These are phyloP conservation scores for Sinodicranocentrus sp. DNA, from an alignment of 2,888 invertebrate genomes.

Conservation along the genomic window DNA sequence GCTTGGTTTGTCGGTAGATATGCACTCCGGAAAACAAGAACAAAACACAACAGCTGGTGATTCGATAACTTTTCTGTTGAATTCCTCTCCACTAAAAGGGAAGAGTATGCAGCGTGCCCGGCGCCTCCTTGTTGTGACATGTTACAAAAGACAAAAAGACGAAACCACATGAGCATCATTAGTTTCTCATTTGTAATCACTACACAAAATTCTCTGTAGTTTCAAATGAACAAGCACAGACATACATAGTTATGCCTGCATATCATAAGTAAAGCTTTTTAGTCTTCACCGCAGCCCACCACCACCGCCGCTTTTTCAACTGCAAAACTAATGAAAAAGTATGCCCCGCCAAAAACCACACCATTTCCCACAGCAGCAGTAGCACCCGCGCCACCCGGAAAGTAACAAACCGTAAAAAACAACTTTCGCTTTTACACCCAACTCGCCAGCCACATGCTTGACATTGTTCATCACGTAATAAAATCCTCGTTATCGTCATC, in stretches of 20 bases:
- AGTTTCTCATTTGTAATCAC: conserved; percentile 63
- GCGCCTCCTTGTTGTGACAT: conserved; percentile 31
- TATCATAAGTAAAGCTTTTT: conserved; percentile 3
- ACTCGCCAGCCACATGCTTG: conserved; percentile 1
- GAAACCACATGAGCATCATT: conserved; percentile 67
- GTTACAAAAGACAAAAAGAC: conserved; percentile 51
- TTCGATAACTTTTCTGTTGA: background rate
- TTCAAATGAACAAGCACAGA: background rate
- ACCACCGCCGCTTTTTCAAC: background rate
- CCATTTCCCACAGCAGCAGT: conserved; percentile 9
- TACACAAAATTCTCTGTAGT: conserved; percentile 5
- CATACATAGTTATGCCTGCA: background rate
- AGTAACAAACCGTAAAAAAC: conserved; percentile 64
- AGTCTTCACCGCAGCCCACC: conserved; percentile 5
- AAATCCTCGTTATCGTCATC: conserved; percentile 39
- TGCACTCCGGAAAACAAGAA: conserved; percentile 17
- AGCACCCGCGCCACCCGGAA: background rate
- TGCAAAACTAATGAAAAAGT: background rate
- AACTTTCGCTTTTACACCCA: conserved; percentile 63
- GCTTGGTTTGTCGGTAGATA: too few species aligned
- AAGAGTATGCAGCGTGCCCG: conserved; percentile 6
- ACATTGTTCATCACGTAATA: conserved; percentile 43
- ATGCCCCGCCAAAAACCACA: conserved; percentile 1
- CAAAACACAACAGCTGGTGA: background rate
- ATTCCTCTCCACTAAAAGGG: background rate